These are phyloP conservation scores for Chlamydotis undulata DNA, from an alignment of 2,113 vertebrate species.

Conservation along the genomic window DNA sequence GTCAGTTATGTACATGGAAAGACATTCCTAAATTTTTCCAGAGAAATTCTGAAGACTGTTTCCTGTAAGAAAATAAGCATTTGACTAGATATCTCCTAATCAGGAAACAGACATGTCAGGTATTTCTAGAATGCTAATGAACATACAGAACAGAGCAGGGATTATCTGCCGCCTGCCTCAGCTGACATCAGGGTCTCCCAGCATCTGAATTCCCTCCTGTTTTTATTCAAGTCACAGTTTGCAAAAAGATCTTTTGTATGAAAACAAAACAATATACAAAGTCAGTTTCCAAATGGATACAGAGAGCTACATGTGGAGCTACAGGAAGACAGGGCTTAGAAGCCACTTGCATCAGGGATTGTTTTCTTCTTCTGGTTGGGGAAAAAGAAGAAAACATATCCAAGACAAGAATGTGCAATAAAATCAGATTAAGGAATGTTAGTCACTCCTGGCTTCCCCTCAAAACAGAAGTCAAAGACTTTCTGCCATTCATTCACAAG, in stretches of 20 bases:
- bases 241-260: conserved; percentile 1
- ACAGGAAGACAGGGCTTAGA: conserved; percentile 39
- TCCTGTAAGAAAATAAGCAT: conserved; percentile 27
- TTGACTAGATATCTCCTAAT: conserved; percentile 24
- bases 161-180: conserved; percentile 27
- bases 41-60: conserved; percentile 23
- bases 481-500: conserved; percentile 54
- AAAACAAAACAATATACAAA: conserved; percentile 32
- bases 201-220: conserved; percentile 28
- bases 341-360: conserved; percentile 12
- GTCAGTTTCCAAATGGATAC: conserved; percentile 14
- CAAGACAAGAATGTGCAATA: conserved; percentile 53
- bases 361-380: conserved; percentile 17
- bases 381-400: conserved; percentile 38
- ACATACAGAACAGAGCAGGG: background rate
- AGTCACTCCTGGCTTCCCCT: conserved; percentile 61
- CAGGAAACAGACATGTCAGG: conserved; percentile 27
- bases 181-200: conserved; percentile 12
- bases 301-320: background rate
- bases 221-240: conserved; percentile 43
- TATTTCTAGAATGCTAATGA: conserved; percentile 66
- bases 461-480: conserved; percentile 66
- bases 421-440: conserved; percentile 60
- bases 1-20: background rate
- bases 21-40: conserved; percentile 7